These are phyloP conservation scores for Tiliqua scincoides DNA, from an alignment of 2,113 vertebrate species.

Conservation along the genomic window DNA sequence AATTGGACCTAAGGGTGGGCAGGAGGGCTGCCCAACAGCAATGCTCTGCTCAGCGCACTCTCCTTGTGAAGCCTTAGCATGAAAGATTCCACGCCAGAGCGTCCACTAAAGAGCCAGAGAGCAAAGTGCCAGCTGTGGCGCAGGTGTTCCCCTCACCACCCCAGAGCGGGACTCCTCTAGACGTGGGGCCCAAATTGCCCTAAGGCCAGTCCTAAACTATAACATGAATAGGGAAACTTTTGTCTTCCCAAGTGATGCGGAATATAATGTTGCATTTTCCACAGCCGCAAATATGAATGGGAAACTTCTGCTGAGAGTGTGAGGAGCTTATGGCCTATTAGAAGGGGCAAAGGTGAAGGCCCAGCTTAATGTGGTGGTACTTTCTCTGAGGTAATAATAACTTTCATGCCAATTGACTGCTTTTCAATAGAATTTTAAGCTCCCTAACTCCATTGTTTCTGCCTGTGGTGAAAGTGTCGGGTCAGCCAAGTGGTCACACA, in stretches of 20 bases:
- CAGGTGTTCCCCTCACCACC: too few relatives aligned
- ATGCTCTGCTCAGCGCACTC: too few relatives aligned
- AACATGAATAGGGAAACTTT: too few relatives aligned
- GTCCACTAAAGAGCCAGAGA: too few relatives aligned
- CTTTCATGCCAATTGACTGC: conserved; percentile 35
- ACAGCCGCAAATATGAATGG: background rate
- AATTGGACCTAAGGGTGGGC: too few relatives aligned
- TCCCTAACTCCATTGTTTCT: background rate
- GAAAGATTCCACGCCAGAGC: too few relatives aligned
- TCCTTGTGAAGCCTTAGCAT: too few relatives aligned
- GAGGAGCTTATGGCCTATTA: background rate
- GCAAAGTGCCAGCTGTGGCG: too few relatives aligned
- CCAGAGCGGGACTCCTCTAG: too few relatives aligned
- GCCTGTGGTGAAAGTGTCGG: background rate
- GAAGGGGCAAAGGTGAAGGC: conserved; percentile 36
- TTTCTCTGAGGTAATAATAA: conserved; percentile 42
- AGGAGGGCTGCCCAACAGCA: too few relatives aligned
- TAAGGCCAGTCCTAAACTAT: too few relatives aligned
- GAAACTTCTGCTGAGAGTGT: background rate
- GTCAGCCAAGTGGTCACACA: background rate
- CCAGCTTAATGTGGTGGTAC: conserved; percentile 13
- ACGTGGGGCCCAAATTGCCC: too few relatives aligned
- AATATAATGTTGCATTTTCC: background rate
- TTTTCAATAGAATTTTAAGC: conserved; percentile 18
- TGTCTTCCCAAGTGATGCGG: background rate